Percentiles rank a stretch among this genome's conserved stretches.
phyloP scores from a whole-genome alignment of 2,888 invertebrate species.

The Villa cingulata region DNA sequence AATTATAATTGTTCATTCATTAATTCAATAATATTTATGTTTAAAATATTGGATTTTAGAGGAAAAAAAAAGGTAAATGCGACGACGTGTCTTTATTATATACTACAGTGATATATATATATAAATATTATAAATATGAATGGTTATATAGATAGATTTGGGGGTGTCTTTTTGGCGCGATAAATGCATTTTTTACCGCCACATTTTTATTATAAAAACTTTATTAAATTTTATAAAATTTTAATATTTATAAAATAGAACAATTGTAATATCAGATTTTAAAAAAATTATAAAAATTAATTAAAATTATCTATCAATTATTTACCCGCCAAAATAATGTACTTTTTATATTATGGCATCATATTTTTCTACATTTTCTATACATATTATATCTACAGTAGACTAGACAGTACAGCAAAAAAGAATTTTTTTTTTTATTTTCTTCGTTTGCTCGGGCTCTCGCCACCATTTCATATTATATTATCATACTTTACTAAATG shows the following conservation, averaged over 20 bases:
- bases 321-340: slow-evolving; percentile 11
- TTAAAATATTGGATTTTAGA: background rate
- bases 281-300: background rate
- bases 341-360: slow-evolving; percentile 9
- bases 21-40: background rate
- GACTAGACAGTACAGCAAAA: too few relatives aligned
- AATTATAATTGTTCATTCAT: background rate
- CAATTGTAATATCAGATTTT: background rate
- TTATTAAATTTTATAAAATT: background rate
- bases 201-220: slow-evolving; percentile 5
- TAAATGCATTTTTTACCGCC: slow-evolving; percentile 9
- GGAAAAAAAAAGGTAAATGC: too few relatives aligned
- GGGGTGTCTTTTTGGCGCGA: slow-evolving; percentile 14
- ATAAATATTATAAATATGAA: too few relatives aligned
- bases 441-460: slow-evolving; percentile 6
- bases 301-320: slow-evolving; percentile 2
- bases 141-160: background rate
- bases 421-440: background rate
- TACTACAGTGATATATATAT: too few relatives aligned
- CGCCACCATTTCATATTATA: too few relatives aligned
- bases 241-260: background rate
- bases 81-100: slow-evolving; percentile 11
- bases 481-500: background rate
- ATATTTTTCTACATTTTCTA: too few relatives aligned
- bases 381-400: too few relatives aligned